Base-by-base conservation (phyloP, 2,888 invertebrate genomes). In the Physocephala rufipes region DNA sequence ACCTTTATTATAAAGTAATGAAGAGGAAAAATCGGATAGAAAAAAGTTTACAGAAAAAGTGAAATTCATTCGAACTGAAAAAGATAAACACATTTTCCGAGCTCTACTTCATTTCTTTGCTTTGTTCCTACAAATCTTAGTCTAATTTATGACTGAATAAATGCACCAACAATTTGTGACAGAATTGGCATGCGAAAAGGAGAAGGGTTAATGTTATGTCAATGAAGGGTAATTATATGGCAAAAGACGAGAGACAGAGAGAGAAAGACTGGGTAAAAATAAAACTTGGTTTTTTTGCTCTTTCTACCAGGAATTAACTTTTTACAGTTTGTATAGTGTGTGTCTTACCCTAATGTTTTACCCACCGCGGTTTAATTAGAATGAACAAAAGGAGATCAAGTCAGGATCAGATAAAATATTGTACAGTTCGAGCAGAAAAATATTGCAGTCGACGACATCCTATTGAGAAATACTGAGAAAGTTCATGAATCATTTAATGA, bases 31-130 rank as follows among this genome's bases (percentile, higher is more conserved):
- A 9, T 49, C 5, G 13, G 7, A 30, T 16, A 47, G 16, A 21
- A 1, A 61, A 59, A n/a, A n/a, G n/a, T n/a, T n/a, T n/a, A n/a
- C n/a, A n/a, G 30, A 59, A 67, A 61, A 71, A 71, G 71, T 71
- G 71, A 71, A 71, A 71, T 71, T 67, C 53, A 67, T 63, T 62
- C 9, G 4, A 51, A 61, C 58, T 16, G 24, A 36, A 36, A 9
- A 19, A 61, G 36, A 51, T 51, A 43, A 21, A 26, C 51, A 51
- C 47, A 49, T 47, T 68, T 59, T 62, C n/a, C 68, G 36, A 49
- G 28, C 9, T 36, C 15, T 19, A 43, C 2, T 67, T n/a, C n/a
- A n/a, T n/a, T n/a, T n/a, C 59, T 67, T 61, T 36, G 59, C 30
- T 65, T 65, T 65, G 36, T 13, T 15, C 4, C 21, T 3, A 43